phyloP scores from a whole-genome alignment of 1,140 invertebrate genomes.

The Neodiprion virginianus region DNA sequence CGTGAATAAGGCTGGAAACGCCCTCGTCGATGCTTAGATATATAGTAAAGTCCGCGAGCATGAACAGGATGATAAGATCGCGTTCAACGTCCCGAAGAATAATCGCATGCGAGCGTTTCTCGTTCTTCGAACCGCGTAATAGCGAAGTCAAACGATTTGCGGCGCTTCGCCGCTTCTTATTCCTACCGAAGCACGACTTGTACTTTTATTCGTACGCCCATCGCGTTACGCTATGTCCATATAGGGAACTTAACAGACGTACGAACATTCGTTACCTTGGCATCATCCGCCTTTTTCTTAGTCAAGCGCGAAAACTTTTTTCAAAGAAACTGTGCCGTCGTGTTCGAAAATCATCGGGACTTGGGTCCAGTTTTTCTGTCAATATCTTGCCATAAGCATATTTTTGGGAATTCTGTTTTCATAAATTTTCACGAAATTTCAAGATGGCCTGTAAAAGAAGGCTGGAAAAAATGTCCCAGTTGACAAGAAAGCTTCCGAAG shows the following conservation, averaged over 20 bases:
- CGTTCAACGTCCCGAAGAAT: not conserved
- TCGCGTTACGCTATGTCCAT: not conserved
- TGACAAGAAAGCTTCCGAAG: not conserved
- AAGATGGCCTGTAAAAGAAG: no score
- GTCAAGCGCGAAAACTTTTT: no score
- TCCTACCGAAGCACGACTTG: not conserved
- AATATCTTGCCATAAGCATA: no score
- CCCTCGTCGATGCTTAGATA: no score
- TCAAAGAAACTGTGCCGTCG: no score
- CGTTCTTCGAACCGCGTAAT: not conserved
- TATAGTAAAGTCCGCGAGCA: no score
- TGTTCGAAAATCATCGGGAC: no score
- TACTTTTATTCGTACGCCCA: not conserved
- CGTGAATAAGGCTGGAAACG: no score
- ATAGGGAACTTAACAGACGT: not conserved
- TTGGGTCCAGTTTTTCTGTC: no score
- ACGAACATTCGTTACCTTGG: not conserved
- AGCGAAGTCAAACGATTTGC: not conserved
- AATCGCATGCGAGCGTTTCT: not conserved
- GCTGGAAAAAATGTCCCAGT: not conserved
- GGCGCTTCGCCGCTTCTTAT: not conserved
- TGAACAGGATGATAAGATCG: not conserved
- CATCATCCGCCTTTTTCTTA: no score
- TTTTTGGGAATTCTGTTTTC: no score
- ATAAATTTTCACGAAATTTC: no score